These are phyloP conservation scores for Hiodon alosoides DNA, from an alignment of 2,113 vertebrate genomes.

Conservation along the genomic window DNA sequence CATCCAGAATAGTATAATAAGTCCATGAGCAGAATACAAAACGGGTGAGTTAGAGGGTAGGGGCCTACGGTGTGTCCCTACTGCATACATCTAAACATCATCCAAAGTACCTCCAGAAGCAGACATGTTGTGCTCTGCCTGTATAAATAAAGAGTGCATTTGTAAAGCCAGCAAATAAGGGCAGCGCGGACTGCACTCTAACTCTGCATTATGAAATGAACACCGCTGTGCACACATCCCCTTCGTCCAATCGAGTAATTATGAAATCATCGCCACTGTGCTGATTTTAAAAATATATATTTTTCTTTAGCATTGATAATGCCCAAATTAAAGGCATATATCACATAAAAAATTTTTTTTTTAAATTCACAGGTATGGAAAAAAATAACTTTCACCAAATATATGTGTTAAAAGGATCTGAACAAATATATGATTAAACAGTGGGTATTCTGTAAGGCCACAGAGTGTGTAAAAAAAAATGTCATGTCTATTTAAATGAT, in stretches of 20 bases:
- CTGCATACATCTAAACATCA: neutral
- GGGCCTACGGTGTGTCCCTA: neutral
- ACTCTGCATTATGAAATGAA: neutral
- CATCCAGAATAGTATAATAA: slow-evolving; percentile 24
- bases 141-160: neutral
- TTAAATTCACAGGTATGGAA: too few species aligned
- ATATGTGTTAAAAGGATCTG: too few species aligned
- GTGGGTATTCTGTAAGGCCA: too few species aligned
- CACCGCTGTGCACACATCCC: neutral
- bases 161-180: neutral
- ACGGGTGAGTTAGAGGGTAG: slow-evolving; percentile 4
- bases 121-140: neutral
- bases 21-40: slow-evolving; percentile 27
- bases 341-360: too few species aligned
- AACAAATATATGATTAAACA: too few species aligned
- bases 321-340: too few species aligned
- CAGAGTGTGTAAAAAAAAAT: too few species aligned
- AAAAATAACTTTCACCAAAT: too few species aligned
- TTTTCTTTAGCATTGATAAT: too few species aligned
- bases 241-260: neutral
- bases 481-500: too few species aligned
- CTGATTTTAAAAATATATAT: too few species aligned
- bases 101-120: neutral
- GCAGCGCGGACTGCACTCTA: neutral
- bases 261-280: too few species aligned